phyloP scores from a whole-genome alignment of 2,113 vertebrate species.

The Pongo pygmaeus region DNA sequence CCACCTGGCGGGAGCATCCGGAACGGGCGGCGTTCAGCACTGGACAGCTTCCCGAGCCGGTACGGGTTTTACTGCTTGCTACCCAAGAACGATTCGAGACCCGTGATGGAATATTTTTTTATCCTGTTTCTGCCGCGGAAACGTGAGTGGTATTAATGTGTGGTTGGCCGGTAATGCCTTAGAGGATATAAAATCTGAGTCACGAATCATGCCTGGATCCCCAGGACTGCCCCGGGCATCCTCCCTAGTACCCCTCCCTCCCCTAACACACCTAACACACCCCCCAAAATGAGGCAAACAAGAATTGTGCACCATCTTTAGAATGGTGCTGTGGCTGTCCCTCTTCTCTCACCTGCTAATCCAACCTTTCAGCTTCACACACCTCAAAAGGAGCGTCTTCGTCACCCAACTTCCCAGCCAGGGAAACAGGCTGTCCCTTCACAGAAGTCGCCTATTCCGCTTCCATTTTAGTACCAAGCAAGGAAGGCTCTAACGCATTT shows the following conservation, averaged over 20 bases:
- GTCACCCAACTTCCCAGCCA: conserved; percentile 42
- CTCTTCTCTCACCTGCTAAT: background rate
- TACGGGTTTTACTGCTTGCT: background rate
- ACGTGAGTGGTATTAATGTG: background rate
- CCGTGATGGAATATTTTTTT: background rate
- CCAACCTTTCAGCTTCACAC: background rate
- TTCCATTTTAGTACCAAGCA: background rate
- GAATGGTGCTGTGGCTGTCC: rapidly evolving
- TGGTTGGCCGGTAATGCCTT: background rate
- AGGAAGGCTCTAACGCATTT: background rate
- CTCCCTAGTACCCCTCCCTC: background rate
- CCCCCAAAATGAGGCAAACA: background rate
- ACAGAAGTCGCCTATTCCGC: background rate
- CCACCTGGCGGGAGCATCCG: conserved; percentile 81
- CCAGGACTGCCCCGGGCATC: background rate
- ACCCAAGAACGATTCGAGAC: background rate
- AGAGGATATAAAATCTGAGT: background rate
- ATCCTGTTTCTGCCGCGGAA: background rate
- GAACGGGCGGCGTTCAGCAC: background rate
- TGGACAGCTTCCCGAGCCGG: conserved; percentile 41
- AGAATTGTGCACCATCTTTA: background rate
- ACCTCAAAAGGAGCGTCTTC: background rate
- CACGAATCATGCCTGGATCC: background rate
- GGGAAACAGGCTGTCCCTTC: background rate
- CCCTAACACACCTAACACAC: background rate